Evolutionary conservation across 2,113 vertebrate genomes (phyloP).

Genomic region (Scytalopus superciliaris): DNA sequence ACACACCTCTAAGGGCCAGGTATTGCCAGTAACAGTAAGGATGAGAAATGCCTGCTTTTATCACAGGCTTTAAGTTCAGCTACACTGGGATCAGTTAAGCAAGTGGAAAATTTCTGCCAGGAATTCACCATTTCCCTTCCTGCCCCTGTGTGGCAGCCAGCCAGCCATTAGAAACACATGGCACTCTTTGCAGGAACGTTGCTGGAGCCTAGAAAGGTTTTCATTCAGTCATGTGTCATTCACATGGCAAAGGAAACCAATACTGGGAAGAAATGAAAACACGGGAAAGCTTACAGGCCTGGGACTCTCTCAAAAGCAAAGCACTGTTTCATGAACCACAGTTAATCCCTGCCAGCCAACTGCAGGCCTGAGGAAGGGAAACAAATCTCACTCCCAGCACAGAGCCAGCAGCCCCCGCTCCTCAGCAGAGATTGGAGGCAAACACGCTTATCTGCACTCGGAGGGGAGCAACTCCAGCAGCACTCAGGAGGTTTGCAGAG

Average conservation of each 20-base stretch:
- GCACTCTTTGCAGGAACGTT: not conserved
- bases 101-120: not conserved
- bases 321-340: not conserved
- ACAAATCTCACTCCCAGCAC: not conserved
- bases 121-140: not conserved
- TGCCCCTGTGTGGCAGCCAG: not conserved
- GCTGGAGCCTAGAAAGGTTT: not conserved
- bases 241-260: not conserved
- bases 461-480: not conserved
- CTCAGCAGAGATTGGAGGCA: not conserved
- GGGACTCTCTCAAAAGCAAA: not conserved
- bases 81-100: not conserved
- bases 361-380: not conserved
- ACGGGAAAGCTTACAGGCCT: not conserved
- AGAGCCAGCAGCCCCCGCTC: not conserved
- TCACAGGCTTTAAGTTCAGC: not conserved
- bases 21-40: not conserved
- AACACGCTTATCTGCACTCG: slow-evolving; percentile 23
- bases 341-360: not conserved
- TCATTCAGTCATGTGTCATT: not conserved
- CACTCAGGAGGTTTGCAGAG: not conserved
- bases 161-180: not conserved
- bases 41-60: not conserved
- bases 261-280: not conserved
- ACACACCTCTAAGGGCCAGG: not conserved